These are phyloP conservation scores for Upupa epops DNA, from an alignment of 2,113 vertebrate species.

Conservation along the genomic window DNA sequence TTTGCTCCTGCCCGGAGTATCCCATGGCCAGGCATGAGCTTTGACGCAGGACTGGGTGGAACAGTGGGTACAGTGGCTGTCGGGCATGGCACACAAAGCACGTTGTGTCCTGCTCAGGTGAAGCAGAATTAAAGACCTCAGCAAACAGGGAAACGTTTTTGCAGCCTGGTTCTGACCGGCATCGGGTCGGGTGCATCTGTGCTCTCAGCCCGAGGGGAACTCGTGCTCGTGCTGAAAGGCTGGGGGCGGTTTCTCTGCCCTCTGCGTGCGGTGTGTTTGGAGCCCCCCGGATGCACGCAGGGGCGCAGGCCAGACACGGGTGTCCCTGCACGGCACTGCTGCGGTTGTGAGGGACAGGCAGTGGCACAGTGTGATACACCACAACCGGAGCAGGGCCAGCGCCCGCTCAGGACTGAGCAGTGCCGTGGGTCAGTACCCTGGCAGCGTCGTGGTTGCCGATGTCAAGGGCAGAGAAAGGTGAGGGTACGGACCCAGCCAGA, in stretches of 20 bases:
- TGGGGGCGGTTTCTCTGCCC: neutral
- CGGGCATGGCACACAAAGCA: neutral
- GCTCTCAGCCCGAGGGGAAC: no score
- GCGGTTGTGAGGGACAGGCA: neutral
- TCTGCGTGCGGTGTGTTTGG: rapidly evolving
- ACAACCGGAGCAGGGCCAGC: neutral
- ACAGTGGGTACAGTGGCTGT: neutral
- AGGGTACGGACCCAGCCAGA: neutral
- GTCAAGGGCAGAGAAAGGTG: neutral
- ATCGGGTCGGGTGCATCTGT: rapidly evolving
- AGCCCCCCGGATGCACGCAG: neutral
- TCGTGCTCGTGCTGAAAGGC: no score
- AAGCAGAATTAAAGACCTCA: neutral
- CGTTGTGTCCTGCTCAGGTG: neutral
- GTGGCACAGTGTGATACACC: rapidly evolving
- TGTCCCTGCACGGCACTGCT: neutral
- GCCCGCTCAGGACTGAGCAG: neutral
- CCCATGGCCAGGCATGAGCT: neutral
- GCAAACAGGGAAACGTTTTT: neutral
- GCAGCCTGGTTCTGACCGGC: neutral
- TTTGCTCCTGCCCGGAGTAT: neutral
- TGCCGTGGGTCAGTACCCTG: neutral
- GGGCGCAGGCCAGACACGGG: neutral
- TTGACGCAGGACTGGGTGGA: neutral
- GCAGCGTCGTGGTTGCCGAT: neutral